These are phyloP conservation scores for Cremastinae sp. DNA, from an alignment of 2,888 invertebrate species.

Conservation along the genomic window DNA sequence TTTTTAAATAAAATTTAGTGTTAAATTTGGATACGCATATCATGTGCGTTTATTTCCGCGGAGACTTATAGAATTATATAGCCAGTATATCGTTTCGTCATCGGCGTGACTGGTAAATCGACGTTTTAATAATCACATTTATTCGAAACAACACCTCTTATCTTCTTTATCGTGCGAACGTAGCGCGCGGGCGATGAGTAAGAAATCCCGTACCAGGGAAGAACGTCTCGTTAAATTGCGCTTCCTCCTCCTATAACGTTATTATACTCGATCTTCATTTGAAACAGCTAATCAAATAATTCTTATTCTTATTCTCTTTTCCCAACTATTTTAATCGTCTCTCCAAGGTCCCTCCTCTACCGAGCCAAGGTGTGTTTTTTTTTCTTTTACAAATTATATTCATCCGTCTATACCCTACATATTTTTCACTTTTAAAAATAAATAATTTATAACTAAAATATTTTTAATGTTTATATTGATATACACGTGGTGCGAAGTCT, in stretches of 20 bases:
- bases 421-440: no score
- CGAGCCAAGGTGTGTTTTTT: no score
- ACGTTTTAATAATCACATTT: constrained; percentile 38
- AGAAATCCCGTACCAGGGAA: constrained; percentile 33
- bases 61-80: background rate
- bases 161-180: constrained; percentile 37
- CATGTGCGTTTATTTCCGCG: no score
- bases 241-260: constrained; percentile 10
- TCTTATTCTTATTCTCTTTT: background rate
- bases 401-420: no score
- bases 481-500: no score
- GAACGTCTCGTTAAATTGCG: constrained; percentile 13
- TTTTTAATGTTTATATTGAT: no score
- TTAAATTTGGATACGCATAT: no score
- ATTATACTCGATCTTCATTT: background rate
- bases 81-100: background rate
- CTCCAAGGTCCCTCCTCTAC: no score
- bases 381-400: no score
- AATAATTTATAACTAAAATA: no score
- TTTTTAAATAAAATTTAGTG: no score
- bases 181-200: constrained; percentile 26
- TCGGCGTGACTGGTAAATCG: constrained; percentile 25
- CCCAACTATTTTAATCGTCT: no score
- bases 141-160: constrained; percentile 47
- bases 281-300: constrained; percentile 5